Conservation (phyloP, 2,888 invertebrate species). For the Drosophila trichaetosa region DNA sequence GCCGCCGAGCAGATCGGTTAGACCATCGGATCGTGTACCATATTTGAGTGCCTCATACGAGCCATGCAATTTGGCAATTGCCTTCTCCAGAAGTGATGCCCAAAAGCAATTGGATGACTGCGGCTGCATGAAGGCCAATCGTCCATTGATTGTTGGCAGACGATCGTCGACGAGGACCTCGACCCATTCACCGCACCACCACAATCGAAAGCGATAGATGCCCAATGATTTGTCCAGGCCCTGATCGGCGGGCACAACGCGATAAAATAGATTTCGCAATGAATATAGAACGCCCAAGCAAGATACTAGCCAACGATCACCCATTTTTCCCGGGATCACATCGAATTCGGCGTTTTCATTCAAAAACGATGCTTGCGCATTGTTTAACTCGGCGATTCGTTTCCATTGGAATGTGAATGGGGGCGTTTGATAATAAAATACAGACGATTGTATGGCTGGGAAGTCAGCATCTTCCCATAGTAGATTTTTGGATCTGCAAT, state of each 20-base stretch:
- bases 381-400: conserved; percentile 88
- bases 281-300: conserved; percentile 94
- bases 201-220: conserved; percentile 94
- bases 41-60: conserved; percentile 97
- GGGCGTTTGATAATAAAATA: conserved; percentile 97
- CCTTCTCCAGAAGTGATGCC: conserved; percentile 96
- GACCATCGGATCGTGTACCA: conserved; percentile 94
- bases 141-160: conserved; percentile 94
- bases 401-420: conserved; percentile 97
- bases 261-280: conserved; percentile 94
- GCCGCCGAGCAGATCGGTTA: conserved; percentile 95
- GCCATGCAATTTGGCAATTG: conserved; percentile 97
- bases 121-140: conserved; percentile 93
- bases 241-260: conserved; percentile 96
- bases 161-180: conserved; percentile 96
- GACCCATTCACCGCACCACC: conserved; percentile 98
- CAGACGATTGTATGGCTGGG: conserved; percentile 94
- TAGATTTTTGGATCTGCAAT: conserved; percentile 91
- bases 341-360: conserved; percentile 90
- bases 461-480: conserved; percentile 97
- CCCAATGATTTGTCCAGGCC: conserved; percentile 90
- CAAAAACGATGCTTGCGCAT: conserved; percentile 86
- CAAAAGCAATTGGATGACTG: conserved; percentile 93
- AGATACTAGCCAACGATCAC: conserved; percentile 96
- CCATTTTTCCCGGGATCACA: conserved; percentile 94